Percentiles rank a stretch among this genome's conserved stretches.
Conservation (phyloP, 64 coral and sea anemone genomes). For the Montipora efflorescens region DNA sequence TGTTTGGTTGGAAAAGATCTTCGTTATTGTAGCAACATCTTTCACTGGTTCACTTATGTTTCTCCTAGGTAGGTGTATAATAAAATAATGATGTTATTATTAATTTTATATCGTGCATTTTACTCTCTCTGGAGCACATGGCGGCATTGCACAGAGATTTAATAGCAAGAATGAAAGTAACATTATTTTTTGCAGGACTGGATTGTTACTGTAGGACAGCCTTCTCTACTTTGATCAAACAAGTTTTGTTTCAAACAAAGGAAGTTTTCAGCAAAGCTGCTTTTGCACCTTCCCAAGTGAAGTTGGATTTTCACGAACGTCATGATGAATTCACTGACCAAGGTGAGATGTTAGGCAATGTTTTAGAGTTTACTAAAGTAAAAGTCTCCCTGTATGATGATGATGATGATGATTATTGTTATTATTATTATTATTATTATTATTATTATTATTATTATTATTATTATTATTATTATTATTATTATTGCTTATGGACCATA, state of each 20-base stretch:
- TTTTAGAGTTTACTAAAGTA: too few relatives aligned
- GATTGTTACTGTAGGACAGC: conserved; percentile 45
- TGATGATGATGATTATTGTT: too few relatives aligned
- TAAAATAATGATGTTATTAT: too few relatives aligned
- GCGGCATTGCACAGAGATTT: too few relatives aligned
- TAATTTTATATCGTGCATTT: too few relatives aligned
- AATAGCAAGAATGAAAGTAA: too few relatives aligned
- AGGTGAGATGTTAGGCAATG: background rate
- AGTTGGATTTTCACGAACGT: conserved; percentile 29
- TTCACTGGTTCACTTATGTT: conserved; percentile 61
- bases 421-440: too few relatives aligned
- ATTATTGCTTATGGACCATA: too few relatives aligned
- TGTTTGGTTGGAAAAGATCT: conserved; percentile 65
- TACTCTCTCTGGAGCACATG: too few relatives aligned
- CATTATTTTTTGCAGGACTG: background rate
- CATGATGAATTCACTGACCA: conserved; percentile 7
- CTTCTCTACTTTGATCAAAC: conserved; percentile 7
- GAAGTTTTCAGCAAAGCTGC: conserved; percentile 20
- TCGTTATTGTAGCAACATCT: conserved; percentile 61
- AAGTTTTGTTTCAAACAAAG: conserved; percentile 39
- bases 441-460: too few relatives aligned
- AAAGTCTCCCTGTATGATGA: too few relatives aligned
- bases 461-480: too few relatives aligned
- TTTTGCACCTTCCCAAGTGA: background rate
- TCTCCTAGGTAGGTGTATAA: conserved; percentile 20